These are phyloP conservation scores for Knipowitschia caucasica DNA, from an alignment of 2,797 vertebrate species.

Conservation along the genomic window DNA sequence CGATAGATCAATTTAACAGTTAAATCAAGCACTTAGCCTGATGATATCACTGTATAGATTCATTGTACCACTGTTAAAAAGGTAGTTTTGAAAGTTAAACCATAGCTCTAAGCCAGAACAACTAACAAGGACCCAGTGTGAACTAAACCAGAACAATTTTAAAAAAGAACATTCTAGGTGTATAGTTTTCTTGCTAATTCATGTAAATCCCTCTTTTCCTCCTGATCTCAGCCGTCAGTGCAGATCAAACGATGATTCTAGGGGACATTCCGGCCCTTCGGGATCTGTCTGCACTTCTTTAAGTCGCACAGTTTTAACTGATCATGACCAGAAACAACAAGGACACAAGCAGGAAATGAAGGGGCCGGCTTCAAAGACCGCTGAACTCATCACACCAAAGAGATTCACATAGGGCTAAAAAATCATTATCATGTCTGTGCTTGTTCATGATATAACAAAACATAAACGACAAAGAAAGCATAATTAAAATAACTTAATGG, in stretches of 20 bases:
- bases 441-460: not conserved
- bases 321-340: conserved; percentile 68
- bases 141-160: not conserved
- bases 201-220: conserved; percentile 22
- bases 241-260: conserved; percentile 49
- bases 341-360: conserved; percentile 74
- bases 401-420: conserved; percentile 41
- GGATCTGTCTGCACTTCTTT: conserved; percentile 44
- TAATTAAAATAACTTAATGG: not conserved
- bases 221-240: conserved; percentile 43
- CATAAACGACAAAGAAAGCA: not conserved
- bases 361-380: conserved; percentile 52
- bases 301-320: conserved; percentile 61
- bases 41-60: too few species aligned
- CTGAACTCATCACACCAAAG: conserved; percentile 41
- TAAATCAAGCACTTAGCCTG: too few species aligned
- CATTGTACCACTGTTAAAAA: too few species aligned
- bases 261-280: conserved; percentile 42
- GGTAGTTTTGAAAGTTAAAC: too few species aligned
- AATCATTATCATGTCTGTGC: conserved; percentile 9
- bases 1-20: too few species aligned
- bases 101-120: not conserved
- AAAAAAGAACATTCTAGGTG: too few species aligned
- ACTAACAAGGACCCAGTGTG: not conserved
- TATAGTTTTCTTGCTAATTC: too few species aligned